Evolutionary conservation across 2,888 invertebrate genomes (phyloP).

Genomic region (Frankliniella fusca): DNA sequence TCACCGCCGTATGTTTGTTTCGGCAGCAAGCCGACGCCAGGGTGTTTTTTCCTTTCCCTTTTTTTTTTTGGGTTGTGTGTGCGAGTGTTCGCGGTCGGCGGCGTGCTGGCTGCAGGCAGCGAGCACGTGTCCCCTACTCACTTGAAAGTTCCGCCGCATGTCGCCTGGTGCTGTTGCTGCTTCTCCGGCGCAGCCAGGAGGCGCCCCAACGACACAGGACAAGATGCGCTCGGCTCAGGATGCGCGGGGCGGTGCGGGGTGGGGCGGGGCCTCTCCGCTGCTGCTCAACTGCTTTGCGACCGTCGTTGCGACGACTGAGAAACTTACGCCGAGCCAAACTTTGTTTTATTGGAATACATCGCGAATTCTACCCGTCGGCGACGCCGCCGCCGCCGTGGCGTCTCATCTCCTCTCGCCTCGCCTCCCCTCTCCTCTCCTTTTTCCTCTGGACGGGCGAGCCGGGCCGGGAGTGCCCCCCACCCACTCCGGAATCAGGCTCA

Average conservation of each 20-base stretch:
- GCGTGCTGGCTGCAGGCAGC: too few species aligned
- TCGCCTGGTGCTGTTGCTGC: neutral
- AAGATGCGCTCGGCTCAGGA: neutral
- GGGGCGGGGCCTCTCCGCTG: neutral
- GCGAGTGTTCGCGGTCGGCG: too few species aligned
- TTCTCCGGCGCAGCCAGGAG: neutral
- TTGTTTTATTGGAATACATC: constrained; percentile 7
- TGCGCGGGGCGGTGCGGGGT: neutral
- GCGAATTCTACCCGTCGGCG: neutral
- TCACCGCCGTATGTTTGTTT: too few species aligned
- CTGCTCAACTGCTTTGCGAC: neutral
- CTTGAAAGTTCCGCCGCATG: too few species aligned
- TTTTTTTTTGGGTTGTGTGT: too few species aligned
- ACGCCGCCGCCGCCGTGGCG: neutral
- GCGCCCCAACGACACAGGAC: neutral
- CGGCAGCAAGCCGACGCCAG: too few species aligned
- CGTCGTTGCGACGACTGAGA: neutral
- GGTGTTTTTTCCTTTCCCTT: too few species aligned
- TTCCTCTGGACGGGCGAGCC: neutral
- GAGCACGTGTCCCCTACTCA: too few species aligned
- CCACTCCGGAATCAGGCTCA: too few species aligned
- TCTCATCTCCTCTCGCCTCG: neutral
- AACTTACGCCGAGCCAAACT: neutral
- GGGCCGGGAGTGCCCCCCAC: too few species aligned
- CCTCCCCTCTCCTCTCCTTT: too few species aligned